Base-by-base conservation (phyloP, 2,797 vertebrate species). In the Sitta carolinensis region DNA sequence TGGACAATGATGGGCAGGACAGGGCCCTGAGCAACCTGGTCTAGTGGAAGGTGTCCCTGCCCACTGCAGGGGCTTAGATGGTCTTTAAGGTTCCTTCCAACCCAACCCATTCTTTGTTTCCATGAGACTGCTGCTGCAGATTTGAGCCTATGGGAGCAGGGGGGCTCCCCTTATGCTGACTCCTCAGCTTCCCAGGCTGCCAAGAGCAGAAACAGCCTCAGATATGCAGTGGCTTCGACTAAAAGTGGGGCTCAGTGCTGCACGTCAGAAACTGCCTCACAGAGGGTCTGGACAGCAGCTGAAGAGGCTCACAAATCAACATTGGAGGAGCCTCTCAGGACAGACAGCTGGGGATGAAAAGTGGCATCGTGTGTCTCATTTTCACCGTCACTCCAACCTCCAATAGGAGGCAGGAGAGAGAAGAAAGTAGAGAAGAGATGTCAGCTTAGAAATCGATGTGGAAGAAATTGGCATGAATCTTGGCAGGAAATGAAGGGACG, bases 161-260 rank as follows among this genome's bases (percentile, higher is more conserved):
- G 27, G 10, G 10, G 4, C 13, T 69, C 34, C 47, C 36, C 54
- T 85, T 47, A 19, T 0, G 0, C 32, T 50, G 57, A 38, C 38
- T 23, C 13, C 76, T 74, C 64, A 50, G 45, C 68, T 74, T 63
- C 32, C 21, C 32, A 22, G 48, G 29, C 75, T 79, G 57, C 75
- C 72, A 57, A 21, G 51, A 74, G 34, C 52, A 77, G 22, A 42
- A 76, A 27, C 25, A 50, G 52, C 75, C 34, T 48, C 18, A 45
- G 23, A 55, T 12, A 11, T 1, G 5, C 0, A 1, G 55, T 51
- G 40, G 27, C 32, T 70, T 43, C 72, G 22, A 7, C 29, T 76
- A 14, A 63, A 87, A 63, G 9, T 21, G 21, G 13, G 15, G 51
- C 30, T 82, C n/a, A 10, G 58, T 30, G 51, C 13, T 73, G 19